phyloP scores from a whole-genome alignment of 1,140 invertebrate species.

The Himalopsyche phryganea region DNA sequence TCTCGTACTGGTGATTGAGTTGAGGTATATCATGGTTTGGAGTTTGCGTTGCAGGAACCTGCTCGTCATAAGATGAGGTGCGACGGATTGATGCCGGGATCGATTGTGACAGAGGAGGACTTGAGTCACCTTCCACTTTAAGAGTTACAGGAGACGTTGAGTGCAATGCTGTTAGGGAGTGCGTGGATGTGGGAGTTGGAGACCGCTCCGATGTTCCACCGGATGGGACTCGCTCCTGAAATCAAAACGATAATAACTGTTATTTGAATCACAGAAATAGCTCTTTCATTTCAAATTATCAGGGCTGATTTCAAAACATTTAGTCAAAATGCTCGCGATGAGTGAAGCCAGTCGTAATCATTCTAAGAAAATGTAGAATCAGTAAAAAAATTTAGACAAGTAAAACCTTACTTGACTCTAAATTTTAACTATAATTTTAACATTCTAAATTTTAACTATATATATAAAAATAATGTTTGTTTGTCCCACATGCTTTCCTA shows the following conservation, averaged over 20 bases:
- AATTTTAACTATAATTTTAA: too few species aligned
- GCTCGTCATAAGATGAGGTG: neutral
- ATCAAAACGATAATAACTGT: constrained; percentile 2
- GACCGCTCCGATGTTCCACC: constrained; percentile 7
- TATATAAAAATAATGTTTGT: too few species aligned
- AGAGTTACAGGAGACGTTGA: constrained; percentile 24
- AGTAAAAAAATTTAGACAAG: too few species aligned
- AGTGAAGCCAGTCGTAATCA: too few species aligned
- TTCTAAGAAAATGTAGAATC: too few species aligned
- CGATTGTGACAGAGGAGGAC: constrained; percentile 13
- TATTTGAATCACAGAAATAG: too few species aligned
- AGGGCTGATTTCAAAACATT: too few species aligned
- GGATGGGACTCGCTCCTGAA: constrained; percentile 14
- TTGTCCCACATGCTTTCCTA: too few species aligned
- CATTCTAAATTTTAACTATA: too few species aligned
- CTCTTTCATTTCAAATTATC: too few species aligned
- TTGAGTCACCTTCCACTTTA: constrained; percentile 25
- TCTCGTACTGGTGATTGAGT: neutral
- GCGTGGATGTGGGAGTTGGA: constrained; percentile 11
- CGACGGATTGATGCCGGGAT: neutral
- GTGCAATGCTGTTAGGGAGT: constrained; percentile 9
- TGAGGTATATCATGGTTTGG: neutral
- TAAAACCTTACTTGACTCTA: too few species aligned
- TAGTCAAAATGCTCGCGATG: too few species aligned
- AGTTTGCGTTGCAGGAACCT: neutral